phyloP scores from a whole-genome alignment of 2,113 vertebrate species.

The Galemys pyrenaicus region DNA sequence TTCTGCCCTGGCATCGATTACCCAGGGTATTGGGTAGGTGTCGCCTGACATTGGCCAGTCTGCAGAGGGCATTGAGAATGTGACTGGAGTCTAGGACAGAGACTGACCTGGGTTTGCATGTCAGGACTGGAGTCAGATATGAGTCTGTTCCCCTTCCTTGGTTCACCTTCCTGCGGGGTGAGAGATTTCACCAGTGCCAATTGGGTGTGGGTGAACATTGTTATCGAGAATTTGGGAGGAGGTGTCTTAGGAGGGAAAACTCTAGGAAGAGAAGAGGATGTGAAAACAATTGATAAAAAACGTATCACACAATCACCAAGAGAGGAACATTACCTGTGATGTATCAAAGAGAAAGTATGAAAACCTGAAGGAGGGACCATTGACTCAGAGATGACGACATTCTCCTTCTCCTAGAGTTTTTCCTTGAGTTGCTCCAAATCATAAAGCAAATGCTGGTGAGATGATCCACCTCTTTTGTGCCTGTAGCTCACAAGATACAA shows the following conservation, averaged over 20 bases:
- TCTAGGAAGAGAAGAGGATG: not conserved
- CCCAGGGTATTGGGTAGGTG: not conserved
- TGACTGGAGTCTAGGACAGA: not conserved
- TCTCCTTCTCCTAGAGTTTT: not conserved
- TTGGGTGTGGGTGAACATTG: not conserved
- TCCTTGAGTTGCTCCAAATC: not conserved
- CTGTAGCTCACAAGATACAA: not conserved
- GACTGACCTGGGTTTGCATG: not conserved
- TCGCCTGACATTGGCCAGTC: constrained; percentile 45
- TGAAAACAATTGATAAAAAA: constrained; percentile 43
- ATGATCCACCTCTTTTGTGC: not conserved
- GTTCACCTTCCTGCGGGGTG: not conserved
- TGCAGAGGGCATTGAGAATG: constrained; percentile 1
- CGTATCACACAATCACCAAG: not conserved
- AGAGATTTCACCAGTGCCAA: not conserved
- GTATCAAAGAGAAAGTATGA: constrained; percentile 9
- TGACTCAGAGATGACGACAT: not conserved
- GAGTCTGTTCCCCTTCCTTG: constrained; percentile 8
- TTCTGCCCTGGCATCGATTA: not conserved
- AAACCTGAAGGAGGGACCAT: not conserved
- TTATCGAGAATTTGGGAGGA: not conserved
- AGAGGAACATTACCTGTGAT: not conserved
- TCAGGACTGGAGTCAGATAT: not conserved
- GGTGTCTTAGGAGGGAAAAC: not conserved
- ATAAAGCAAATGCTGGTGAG: not conserved